Conservation (phyloP, 2,113 vertebrate genomes). For the Menura novaehollandiae region DNA sequence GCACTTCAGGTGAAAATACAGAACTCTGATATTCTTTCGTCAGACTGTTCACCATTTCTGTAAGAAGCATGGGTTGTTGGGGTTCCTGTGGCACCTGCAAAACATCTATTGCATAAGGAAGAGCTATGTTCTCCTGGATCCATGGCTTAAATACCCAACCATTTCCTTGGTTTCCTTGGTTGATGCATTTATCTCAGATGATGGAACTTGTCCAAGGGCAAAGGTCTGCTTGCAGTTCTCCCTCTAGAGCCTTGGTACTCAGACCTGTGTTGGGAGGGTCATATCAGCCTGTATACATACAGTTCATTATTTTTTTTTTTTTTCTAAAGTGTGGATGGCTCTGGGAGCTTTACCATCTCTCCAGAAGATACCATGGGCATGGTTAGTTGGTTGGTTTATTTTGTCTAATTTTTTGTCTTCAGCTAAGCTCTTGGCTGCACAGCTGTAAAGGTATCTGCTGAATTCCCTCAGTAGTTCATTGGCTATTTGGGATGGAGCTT, state of each 20-base stretch:
- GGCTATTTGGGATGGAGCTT: not conserved
- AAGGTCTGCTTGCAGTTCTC: not conserved
- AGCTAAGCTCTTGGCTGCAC: not conserved
- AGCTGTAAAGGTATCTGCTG: not conserved
- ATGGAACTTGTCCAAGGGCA: not conserved
- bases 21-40: not conserved
- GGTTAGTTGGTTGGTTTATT: not conserved
- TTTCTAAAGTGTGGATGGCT: not conserved
- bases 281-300: not conserved
- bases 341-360: not conserved
- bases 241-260: not conserved
- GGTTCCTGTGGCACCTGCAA: not conserved
- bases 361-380: not conserved
- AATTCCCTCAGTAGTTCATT: not conserved
- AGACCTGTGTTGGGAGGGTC: not conserved
- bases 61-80: not conserved
- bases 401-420: not conserved
- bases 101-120: not conserved
- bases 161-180: not conserved
- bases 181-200: not conserved
- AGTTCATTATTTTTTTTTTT: not conserved
- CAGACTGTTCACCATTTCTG: not conserved
- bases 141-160: not conserved
- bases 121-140: not conserved
- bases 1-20: not conserved